A percentile compares a stretch with the other conserved stretches of the same genome.
Evolutionary conservation across 1,140 invertebrate genomes (phyloP).

Genomic region (Leptoteleia sp.): DNA sequence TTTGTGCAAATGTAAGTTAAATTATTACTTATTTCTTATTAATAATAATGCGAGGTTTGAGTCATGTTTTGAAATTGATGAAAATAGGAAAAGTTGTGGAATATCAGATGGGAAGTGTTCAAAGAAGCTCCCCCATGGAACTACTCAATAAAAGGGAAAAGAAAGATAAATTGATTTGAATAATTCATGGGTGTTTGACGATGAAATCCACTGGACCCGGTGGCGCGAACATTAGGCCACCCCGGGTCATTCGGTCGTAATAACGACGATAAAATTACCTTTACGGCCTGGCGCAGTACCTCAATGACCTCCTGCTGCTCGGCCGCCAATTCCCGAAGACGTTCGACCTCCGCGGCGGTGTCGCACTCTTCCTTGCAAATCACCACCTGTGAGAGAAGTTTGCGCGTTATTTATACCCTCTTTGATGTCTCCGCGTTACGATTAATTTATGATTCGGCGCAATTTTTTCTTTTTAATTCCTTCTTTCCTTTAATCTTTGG

Average conservation of each 20-base stretch:
- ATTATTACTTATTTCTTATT: no score
- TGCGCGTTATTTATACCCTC: conserved; percentile 39
- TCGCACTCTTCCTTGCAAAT: conserved; percentile 73
- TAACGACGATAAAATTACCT: conserved; percentile 72
- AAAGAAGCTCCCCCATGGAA: conserved; percentile 8
- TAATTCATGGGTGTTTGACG: conserved; percentile 37
- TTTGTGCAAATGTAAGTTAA: no score
- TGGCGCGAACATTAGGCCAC: conserved; percentile 62
- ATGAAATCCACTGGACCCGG: conserved; percentile 29
- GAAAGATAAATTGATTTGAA: conserved; percentile 49
- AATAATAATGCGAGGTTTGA: no score
- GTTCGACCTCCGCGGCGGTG: conserved; percentile 73
- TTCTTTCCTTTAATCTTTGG: background rate
- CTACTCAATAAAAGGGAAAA: conserved; percentile 20
- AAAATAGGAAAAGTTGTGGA: no score
- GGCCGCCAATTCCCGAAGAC: conserved; percentile 74
- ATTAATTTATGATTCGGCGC: conserved; percentile 22
- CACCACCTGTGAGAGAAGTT: conserved; percentile 67
- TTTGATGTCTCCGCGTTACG: conserved; percentile 17
- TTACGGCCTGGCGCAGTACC: conserved; percentile 75
- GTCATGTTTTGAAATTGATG: background rate
- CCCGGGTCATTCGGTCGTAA: conserved; percentile 46
- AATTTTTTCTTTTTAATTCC: conserved; percentile 2
- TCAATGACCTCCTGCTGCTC: conserved; percentile 79
- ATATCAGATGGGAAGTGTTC: conserved; percentile 6